phyloP scores from a whole-genome alignment of 2,888 invertebrate species.

The Aporophyla lueneburgensis region DNA sequence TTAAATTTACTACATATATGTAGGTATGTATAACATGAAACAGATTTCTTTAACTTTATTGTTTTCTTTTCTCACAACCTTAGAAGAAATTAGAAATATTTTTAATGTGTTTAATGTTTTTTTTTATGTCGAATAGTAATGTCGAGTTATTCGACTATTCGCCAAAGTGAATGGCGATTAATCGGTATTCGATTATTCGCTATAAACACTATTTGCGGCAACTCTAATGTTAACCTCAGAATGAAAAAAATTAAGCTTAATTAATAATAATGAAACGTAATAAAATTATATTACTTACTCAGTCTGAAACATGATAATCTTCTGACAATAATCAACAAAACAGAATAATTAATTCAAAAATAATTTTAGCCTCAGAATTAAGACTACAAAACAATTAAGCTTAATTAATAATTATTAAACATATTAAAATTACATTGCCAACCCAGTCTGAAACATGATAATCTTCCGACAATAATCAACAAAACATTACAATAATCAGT shows the following conservation, averaged over 20 bases:
- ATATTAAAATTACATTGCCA: conserved; percentile 34
- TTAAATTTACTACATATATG: too few relatives aligned
- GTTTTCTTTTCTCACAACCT: too few relatives aligned
- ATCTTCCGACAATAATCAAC: conserved; percentile 43
- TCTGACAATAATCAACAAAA: too few relatives aligned
- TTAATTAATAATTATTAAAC: conserved; percentile 41
- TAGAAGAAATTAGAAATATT: too few relatives aligned
- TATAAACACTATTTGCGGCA: too few relatives aligned
- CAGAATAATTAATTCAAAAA: conserved; percentile 18
- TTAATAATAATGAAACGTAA: conserved; percentile 9
- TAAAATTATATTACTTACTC: conserved; percentile 9
- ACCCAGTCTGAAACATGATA: conserved; percentile 38
- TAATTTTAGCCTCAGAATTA: conserved; percentile 39
- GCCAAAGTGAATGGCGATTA: too few relatives aligned
- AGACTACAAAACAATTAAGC: conserved; percentile 38
- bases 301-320: conserved; percentile 12
- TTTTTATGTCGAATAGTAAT: too few relatives aligned
- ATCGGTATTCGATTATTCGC: too few relatives aligned
- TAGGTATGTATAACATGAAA: too few relatives aligned
- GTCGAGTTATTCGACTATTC: too few relatives aligned
- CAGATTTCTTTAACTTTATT: too few relatives aligned
- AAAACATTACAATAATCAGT: conserved; percentile 39
- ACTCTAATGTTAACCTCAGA: conserved; percentile 9
- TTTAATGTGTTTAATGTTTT: too few relatives aligned
- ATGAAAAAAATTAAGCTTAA: conserved; percentile 9